Percentiles rank a stretch among this genome's conserved stretches.
These are phyloP conservation scores for Phylloscopus trochilus DNA, from an alignment of 2,113 vertebrate genomes.

Conservation along the genomic window DNA sequence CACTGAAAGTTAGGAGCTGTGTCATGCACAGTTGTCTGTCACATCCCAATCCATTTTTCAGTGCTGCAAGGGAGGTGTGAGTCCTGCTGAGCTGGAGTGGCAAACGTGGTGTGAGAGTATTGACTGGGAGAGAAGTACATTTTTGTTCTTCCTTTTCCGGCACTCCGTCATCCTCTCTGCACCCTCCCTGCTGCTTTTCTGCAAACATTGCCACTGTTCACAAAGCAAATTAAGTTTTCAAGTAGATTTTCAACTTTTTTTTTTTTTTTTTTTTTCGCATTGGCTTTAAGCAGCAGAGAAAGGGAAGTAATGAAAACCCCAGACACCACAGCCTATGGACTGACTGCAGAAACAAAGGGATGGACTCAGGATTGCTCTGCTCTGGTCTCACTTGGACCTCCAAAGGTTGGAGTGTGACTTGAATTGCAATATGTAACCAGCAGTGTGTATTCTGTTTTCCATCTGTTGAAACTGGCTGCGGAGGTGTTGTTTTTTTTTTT, in stretches of 20 bases:
- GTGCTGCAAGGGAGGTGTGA: neutral
- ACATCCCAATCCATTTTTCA: neutral
- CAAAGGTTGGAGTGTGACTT: neutral
- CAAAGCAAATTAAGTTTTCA: neutral
- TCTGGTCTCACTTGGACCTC: neutral
- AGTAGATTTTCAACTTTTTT: neutral
- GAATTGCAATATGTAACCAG: neutral
- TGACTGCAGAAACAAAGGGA: neutral
- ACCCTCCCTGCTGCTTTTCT: neutral
- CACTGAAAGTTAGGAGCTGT: neutral
- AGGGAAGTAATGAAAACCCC: neutral
- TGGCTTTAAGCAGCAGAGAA: neutral
- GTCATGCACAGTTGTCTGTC: neutral
- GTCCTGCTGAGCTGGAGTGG: neutral
- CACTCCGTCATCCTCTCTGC: neutral
- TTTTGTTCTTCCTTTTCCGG: neutral
- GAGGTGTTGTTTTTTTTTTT: neutral
- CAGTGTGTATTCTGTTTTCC: neutral
- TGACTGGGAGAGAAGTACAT: neutral
- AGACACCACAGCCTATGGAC: neutral
- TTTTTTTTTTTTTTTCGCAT: neutral
- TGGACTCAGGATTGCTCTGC: neutral
- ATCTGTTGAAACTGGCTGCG: neutral
- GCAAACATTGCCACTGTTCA: neutral
- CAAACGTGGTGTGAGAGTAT: accelerated